A percentile compares a stretch with the other conserved stretches of the same genome.
These are phyloP conservation scores for Stichopus horrens DNA, from an alignment of 53 echinoderm and acorn worm species.

Conservation along the genomic window DNA sequence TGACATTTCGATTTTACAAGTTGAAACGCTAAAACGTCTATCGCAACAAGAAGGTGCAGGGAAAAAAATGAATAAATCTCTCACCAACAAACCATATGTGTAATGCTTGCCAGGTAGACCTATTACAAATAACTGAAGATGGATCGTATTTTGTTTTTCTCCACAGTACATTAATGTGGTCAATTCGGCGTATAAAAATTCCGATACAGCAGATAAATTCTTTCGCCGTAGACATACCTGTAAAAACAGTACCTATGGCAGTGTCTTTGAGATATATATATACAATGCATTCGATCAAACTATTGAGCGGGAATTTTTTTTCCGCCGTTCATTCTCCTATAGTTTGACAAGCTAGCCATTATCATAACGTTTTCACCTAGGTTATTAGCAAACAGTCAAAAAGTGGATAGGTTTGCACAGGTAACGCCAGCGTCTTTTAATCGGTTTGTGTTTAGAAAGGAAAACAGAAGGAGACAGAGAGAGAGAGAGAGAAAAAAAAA, in stretches of 20 bases:
- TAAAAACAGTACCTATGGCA: background rate
- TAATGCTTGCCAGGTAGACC: background rate
- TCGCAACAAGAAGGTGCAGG: too few species aligned
- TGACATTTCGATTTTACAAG: too few species aligned
- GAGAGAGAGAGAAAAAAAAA: too few species aligned
- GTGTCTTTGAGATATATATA: background rate
- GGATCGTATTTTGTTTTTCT: background rate
- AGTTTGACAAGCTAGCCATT: slow-evolving; percentile 8
- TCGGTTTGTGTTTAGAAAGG: background rate
- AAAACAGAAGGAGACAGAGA: too few species aligned
- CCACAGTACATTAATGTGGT: slow-evolving; percentile 3
- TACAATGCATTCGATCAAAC: background rate
- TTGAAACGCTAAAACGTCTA: too few species aligned
- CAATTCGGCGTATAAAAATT: background rate
- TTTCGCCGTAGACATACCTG: background rate
- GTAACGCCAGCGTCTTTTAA: slow-evolving; percentile 5
- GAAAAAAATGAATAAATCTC: too few species aligned
- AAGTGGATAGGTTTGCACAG: slow-evolving; percentile 7
- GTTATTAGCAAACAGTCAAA: slow-evolving; percentile 15
- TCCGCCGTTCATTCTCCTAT: background rate
- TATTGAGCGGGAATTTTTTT: background rate
- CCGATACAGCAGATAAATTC: background rate
- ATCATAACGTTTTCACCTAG: slow-evolving; percentile 3
- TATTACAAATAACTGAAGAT: background rate
- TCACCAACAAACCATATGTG: background rate